Base-by-base conservation (phyloP, 2,797 vertebrate species). In the Phrynocephalus vlangalii region DNA sequence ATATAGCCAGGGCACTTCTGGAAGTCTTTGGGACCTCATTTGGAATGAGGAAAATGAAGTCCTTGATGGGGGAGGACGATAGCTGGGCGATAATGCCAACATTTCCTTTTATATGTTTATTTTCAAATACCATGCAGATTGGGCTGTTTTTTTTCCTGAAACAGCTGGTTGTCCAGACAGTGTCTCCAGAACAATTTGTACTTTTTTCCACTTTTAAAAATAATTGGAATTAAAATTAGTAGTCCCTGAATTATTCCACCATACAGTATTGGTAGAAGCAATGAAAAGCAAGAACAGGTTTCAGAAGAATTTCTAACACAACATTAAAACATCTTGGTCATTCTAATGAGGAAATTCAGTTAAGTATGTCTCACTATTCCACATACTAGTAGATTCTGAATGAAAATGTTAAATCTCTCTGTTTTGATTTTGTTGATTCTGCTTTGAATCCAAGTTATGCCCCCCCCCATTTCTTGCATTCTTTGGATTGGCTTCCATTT, bases 121-220 rank as follows among this genome's bases (percentile, higher is more conserved):
- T 89, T 50, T 63, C 72, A 82, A 28, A 44, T 84, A 56, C 72
- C 82, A 30, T 79, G 91, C 44, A 83, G 38, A 67, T 82, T 70
- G n/a, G 52, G 11, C 73, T 92, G 90, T 75, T 94, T 92, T 75
- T 94, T 92, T 50, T 90, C 92, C 84, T 85, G 86, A 88, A 86
- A 48, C 18, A 86, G 70, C 18, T 81, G 79, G 60, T 67, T 10
- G 20, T 22, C 20, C 30, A 66, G 22, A 22, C 60, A 79, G n/a
- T 60, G 28, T 28, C 78, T 15, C 56, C 30, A 52, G 30, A 33
- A 20, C n/a, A 79, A 60, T 18, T 60, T 50, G 52, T 56, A 56
- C 15, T 28, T 30, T 60, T 15, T 28, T n/a, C 50, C 28, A 79
- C 18, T 18, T 60, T 60, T 16, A 33, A 3, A 7, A 33, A 6